Base-by-base conservation (phyloP, 2,888 invertebrate genomes). In the Creontiades dilutus region DNA sequence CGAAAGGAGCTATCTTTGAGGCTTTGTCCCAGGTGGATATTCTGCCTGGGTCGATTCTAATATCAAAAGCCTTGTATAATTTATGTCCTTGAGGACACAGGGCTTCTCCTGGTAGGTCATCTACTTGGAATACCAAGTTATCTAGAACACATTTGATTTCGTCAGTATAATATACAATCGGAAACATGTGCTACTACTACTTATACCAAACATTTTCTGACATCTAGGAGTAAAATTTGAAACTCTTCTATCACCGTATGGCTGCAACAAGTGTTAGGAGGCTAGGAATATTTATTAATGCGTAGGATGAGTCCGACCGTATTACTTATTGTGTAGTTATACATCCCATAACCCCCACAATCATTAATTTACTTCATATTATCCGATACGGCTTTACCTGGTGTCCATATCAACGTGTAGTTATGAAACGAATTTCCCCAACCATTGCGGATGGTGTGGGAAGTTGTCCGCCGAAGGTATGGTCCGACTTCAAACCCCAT, bases 101-200 rank as follows among this genome's bases (percentile, higher is more conserved):
- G 9, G 68, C 23, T 1, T 23, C 23, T 23, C 23, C 23, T 0
- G 23, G 19, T 27, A 12, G 7, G 13, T 68, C 68, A 23, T 68
- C 68, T 11, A 68, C 68, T 23, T 68, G 68, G 68, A 68, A 68
- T 68, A 27, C 23, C 68, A 68, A 23, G 68, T 68, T 68, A 23
- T 68, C 68, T 68, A 23, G 9, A 68, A 68, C 23, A 68, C 23
- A 68, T 7, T 52, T 37, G 37, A 37, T 37, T 37, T 4, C 37
- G 37, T 37, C 37, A 37, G 37, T n/a, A n/a, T n/a, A 37, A 37
- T 7, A 37, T 37, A 37, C 37, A 37, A 37, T 37, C 7, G 37
- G 7, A 37, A 37, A 7, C 37, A n/a, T n/a, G n/a, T n/a, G n/a
- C 7, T 37, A 37, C 37, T 2, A 37, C 3, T 37, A 7, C 37